Base-by-base conservation (phyloP, 2,113 vertebrate genomes). In the Strix uralensis region DNA sequence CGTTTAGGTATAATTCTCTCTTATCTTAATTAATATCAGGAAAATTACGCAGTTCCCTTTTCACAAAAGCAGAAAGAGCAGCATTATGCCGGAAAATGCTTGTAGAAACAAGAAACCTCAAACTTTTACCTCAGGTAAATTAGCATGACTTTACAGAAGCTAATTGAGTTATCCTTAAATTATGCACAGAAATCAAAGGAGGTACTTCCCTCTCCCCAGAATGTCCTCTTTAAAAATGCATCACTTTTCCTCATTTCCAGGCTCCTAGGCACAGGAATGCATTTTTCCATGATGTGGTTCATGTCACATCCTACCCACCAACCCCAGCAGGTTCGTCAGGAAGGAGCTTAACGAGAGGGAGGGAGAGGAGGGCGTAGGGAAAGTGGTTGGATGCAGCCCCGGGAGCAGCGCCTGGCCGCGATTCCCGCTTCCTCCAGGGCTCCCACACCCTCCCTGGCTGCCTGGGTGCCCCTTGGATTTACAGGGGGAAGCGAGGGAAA, bases 21-120 rank as follows among this genome's bases (percentile, higher is more conserved):
- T 88, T 87, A 91, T 94, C 86, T 89, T 89, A 96, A 95, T 94
- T 92, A 91, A 13, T 29, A 96, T 82, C 84, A 72, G 32, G 44
- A 67, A 92, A 87, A 89, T 47, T 17, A 74, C 1, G 2, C 67
- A 26, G 17, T 42, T 73, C 44, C 36, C 66, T 77, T 69, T 88
- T 80, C 65, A 94, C 70, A 61, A 75, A 67, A 90, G 81, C 40
- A 81, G 59, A 49, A 84, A 80, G 59, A 91, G 85, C 49, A 65
- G 57, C 46, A 55, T 26, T 61, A 65, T 52, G 70, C 13, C n/a
- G 38, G 61, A 13, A 87, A 87, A 40, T 4, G 36, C 27, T 72
- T 66, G 78, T 69, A 86, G 66, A 82, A 95, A 93, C 81, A 80
- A 79, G 73, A 49, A 86, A 77, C 54, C 79, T 86, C 86, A 72